Conservation (phyloP, 2,888 invertebrate species). For the Andrena flavipes region DNA sequence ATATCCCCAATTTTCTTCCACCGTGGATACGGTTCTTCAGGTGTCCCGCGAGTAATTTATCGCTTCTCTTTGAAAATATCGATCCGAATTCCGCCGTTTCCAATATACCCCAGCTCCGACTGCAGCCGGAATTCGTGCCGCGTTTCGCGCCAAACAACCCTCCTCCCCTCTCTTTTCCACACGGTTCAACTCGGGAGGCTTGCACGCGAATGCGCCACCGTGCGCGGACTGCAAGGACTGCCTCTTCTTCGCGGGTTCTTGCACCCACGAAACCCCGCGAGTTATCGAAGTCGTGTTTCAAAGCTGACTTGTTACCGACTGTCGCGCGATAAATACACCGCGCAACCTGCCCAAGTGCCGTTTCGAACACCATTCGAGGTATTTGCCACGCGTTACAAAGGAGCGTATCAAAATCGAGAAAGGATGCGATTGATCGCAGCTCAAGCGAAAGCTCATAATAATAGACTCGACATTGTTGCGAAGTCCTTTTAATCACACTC, state of each 20-base stretch:
- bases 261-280: background rate
- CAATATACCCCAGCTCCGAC: background rate
- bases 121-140: background rate
- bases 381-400: background rate
- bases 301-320: constrained; percentile 8
- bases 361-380: background rate
- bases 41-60: constrained; percentile 4
- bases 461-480: background rate
- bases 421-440: no score
- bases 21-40: background rate
- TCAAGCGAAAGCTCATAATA: no score
- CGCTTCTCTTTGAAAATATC: constrained; percentile 5
- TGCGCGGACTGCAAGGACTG: background rate
- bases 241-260: background rate
- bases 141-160: background rate
- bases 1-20: constrained; percentile 12
- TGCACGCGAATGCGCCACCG: background rate
- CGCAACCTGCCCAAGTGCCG: background rate
- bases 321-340: background rate
- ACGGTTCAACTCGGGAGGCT: background rate
- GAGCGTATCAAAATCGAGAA: background rate
- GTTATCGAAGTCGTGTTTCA: constrained; percentile 21
- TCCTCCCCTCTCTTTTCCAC: background rate
- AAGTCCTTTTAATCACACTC: background rate
- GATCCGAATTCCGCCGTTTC: constrained; percentile 15